Base-by-base conservation (phyloP, 2,888 invertebrate species). In the Balanococcus diminutus region DNA sequence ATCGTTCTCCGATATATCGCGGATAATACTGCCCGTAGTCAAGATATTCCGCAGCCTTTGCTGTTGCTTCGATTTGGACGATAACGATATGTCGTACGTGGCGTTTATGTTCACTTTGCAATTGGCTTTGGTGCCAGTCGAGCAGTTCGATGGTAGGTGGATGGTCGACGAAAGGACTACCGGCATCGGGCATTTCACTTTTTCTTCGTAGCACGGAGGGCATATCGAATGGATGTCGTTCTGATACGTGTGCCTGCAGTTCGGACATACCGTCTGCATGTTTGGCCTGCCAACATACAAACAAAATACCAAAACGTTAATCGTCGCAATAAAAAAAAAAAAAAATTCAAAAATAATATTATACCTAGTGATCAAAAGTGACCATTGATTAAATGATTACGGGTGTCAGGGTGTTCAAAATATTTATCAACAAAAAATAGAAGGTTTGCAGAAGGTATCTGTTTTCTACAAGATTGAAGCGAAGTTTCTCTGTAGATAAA, bases 191-290 rank as follows among this genome's bases (percentile, higher is more conserved):
- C 39, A 28, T 14, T 82, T 42, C 2, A 31, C 2, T n/a, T 36
- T 61, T 56, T 67, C 72, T 32, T 25, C 42, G 81, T 81, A 81
- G 28, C 81, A 81, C 6, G 84, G 22, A n/a, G 25, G 61, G 16
- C 84, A 84, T 4, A 36, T 16, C 11, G 61, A 32, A 36, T 84
- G 84, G 19, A 84, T 25, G 19, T 84, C 84, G 36, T 28, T 56
- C 22, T 67, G 84, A 72, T 61, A 84, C 36, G 72, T 67, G 36
- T 84, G 61, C 25, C 84, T 51, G 25, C 84, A 84, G 39, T 61
- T 84, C 39, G 84, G 84, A 72, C 84, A 84, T 36, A 56, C 28
- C 14, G 84, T 84, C 31, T 36, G 61, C 84, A 84, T 84, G 16
- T 19, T 51, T n/a, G 25, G n/a, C 19, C 75, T 75, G 75, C n/a